A percentile compares a stretch with the other conserved stretches of the same genome.
Conservation (phyloP, 2,113 vertebrate genomes). For the Macquaria ambigua region DNA sequence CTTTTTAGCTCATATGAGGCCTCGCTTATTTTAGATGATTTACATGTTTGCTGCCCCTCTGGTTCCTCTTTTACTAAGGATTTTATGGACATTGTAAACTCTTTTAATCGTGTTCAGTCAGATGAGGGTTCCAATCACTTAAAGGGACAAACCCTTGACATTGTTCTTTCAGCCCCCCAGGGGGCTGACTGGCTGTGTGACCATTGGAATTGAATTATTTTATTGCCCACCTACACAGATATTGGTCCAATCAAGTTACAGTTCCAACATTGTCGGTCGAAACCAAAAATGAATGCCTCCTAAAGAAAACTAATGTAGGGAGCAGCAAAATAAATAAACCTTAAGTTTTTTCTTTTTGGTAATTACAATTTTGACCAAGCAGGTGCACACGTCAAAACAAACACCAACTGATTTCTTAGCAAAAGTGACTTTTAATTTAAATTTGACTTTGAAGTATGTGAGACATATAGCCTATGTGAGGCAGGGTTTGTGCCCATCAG, state of each 20-base stretch:
- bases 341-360: too few species aligned
- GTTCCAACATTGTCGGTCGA: background rate
- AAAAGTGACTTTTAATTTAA: background rate
- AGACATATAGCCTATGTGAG: background rate
- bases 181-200: background rate
- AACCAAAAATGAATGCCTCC: background rate
- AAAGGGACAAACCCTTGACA: background rate
- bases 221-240: background rate
- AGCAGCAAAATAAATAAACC: background rate
- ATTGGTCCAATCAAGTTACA: background rate
- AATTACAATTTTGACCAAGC: too few species aligned
- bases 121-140: background rate
- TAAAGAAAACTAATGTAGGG: background rate
- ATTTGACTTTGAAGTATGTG: background rate
- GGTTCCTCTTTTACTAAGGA: background rate
- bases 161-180: background rate
- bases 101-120: background rate
- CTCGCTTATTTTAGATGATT: background rate
- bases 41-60: background rate
- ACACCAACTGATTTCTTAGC: background rate
- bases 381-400: background rate
- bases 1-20: background rate
- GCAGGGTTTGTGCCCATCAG: background rate
- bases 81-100: background rate
- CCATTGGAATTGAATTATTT: background rate